Evolutionary conservation across 2,888 invertebrate species (phyloP).

Genomic region (Timema podura): DNA sequence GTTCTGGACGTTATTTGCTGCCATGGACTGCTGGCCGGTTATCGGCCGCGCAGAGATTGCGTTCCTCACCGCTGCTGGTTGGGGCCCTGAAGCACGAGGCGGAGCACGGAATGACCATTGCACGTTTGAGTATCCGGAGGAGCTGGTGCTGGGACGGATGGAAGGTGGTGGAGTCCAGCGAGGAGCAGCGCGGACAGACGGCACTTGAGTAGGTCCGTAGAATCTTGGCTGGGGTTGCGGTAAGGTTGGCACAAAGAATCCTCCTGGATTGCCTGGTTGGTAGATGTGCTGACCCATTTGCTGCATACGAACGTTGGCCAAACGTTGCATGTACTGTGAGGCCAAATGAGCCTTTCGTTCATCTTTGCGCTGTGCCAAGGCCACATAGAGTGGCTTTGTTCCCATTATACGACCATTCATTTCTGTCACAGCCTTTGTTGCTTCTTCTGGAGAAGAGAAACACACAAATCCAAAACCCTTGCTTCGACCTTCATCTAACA

Average conservation of each 20-base stretch:
- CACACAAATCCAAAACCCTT: constrained; percentile 99
- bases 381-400: constrained; percentile 96
- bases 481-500: constrained; percentile 90
- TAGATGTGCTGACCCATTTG: constrained; percentile 64
- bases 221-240: constrained; percentile 67
- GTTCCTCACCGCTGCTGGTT: constrained; percentile 50
- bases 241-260: constrained; percentile 50
- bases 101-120: constrained; percentile 64
- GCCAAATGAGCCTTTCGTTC: constrained; percentile 97
- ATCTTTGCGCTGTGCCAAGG: constrained; percentile 97
- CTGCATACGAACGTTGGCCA: constrained; percentile 92
- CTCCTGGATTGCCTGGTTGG: constrained; percentile 40
- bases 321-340: constrained; percentile 96
- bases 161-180: constrained; percentile 73
- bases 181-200: constrained; percentile 83
- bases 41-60: constrained; percentile 77
- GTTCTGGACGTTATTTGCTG: constrained; percentile 59
- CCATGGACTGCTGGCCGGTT: constrained; percentile 74
- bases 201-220: constrained; percentile 88
- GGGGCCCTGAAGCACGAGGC: constrained; percentile 54
- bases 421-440: constrained; percentile 98
- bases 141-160: constrained; percentile 36
- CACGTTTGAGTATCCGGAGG: constrained; percentile 62
- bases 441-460: constrained; percentile 96
- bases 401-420: constrained; percentile 98